Base-by-base conservation (phyloP, 2,888 invertebrate genomes). In the Cephus rjabovi region DNA sequence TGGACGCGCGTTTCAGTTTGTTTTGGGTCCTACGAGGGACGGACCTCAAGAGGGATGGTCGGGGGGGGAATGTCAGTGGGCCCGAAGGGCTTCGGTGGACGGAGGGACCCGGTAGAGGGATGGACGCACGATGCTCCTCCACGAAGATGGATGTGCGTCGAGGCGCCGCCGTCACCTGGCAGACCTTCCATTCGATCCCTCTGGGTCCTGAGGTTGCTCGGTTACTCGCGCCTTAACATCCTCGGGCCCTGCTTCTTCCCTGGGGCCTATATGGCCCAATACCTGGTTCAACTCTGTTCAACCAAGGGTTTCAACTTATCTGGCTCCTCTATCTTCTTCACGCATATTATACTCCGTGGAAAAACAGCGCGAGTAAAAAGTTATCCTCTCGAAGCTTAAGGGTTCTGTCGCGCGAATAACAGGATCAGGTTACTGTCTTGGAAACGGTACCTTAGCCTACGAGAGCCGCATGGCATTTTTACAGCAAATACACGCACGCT, bases 91-190 rank as follows among this genome's bases (percentile, higher is more conserved):
- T 79, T 77, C 73, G 77, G 73, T 83, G 80, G 83, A 82, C 83
- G 77, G 81, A 81, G 81, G 85, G 84, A 81, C 80, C 80, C 79
- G 30, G 79, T 82, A 81, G 82, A 79, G 83, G 81, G 80, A 81
- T 79, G 80, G 74, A 80, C 73, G 70, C 15, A 33, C 71, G 71
- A 71, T 71, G 71, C 33, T 71, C 71, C 31, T 15, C n/a, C 82
- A 85, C 84, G 86, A 91, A 91, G 91, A 91, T 91, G 87, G 87
- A 91, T 91, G 90, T 88, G 86, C 81, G 88, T 80, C 86, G 82
- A 89, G 90, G 91, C 91, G 91, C 91, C 90, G 88, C 89, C 86
- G 87, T 90, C 90, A 90, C 91, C 90, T 91, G 87, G 86, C 78
- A 83, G 81, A 79, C 83, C 87, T 83, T 85, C 76, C 69, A 69